A percentile compares a stretch with the other conserved stretches of the same genome.
Conservation (phyloP, 2,113 vertebrate species). For the Poeciliopsis retropinna region DNA sequence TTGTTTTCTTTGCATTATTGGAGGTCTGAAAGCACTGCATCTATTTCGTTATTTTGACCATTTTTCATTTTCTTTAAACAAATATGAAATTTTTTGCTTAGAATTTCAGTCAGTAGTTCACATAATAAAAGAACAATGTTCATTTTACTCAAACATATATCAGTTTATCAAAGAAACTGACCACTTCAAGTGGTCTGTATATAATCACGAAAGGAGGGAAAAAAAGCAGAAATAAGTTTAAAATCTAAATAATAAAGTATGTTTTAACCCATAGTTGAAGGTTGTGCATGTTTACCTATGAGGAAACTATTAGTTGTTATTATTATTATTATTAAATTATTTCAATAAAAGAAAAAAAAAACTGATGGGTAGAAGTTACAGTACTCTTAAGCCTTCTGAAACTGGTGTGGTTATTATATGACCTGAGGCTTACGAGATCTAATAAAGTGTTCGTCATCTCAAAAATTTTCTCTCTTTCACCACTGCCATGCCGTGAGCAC, state of each 20-base stretch:
- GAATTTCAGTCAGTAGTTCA: too few relatives aligned
- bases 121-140: too few relatives aligned
- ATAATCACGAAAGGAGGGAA: not conserved
- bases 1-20: too few relatives aligned
- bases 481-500: constrained; percentile 15
- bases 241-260: not conserved
- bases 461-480: constrained; percentile 4
- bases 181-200: too few relatives aligned
- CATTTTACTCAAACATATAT: too few relatives aligned
- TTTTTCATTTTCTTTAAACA: too few relatives aligned
- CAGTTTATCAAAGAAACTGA: too few relatives aligned
- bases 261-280: not conserved
- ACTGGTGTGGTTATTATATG: constrained; percentile 1
- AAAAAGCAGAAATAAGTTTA: not conserved
- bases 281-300: not conserved
- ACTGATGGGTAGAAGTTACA: not conserved
- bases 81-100: too few relatives aligned
- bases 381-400: not conserved
- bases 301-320: not conserved
- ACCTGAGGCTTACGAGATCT: constrained; percentile 4
- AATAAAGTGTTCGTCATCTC: constrained; percentile 2
- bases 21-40: too few relatives aligned
- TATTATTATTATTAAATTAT: not conserved
- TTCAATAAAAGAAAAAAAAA: not conserved
- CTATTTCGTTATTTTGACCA: too few relatives aligned